Percentiles rank a stretch among this genome's conserved stretches.
These are phyloP conservation scores for Chloroclysta siterata DNA, from an alignment of 2,888 invertebrate genomes.

Conservation along the genomic window DNA sequence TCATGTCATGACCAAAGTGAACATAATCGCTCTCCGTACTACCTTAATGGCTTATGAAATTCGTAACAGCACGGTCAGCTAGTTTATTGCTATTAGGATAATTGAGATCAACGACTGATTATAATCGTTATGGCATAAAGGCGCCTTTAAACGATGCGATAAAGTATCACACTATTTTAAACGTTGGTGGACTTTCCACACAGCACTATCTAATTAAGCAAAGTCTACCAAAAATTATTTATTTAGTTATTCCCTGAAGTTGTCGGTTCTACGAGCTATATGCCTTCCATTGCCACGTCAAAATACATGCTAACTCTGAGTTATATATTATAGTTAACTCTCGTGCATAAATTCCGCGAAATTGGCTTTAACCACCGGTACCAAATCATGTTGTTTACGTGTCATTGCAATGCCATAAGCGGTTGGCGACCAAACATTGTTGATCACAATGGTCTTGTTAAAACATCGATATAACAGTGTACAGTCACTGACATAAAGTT, in stretches of 20 bases:
- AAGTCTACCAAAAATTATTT: too few species aligned
- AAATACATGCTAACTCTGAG: too few species aligned
- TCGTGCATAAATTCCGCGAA: background rate
- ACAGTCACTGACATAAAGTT: background rate
- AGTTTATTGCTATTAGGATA: constrained; percentile 27
- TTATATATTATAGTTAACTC: background rate
- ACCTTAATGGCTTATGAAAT: constrained; percentile 28
- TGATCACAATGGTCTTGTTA: constrained; percentile 26
- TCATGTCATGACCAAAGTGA: constrained; percentile 17
- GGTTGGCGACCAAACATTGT: constrained; percentile 12
- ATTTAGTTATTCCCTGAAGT: too few species aligned
- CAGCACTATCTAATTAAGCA: too few species aligned
- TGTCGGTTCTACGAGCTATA: too few species aligned
- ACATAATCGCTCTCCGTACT: constrained; percentile 17
- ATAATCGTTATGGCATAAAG: constrained; percentile 9
- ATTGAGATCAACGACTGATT: constrained; percentile 30
- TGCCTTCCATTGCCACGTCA: too few species aligned
- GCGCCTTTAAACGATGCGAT: background rate
- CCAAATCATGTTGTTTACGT: constrained; percentile 18
- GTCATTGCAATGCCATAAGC: constrained; percentile 19
- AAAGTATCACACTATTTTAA: too few species aligned
- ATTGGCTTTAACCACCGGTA: background rate
- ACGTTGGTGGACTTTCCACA: too few species aligned
- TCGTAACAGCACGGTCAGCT: constrained; percentile 10
- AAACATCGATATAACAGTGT: constrained; percentile 20